Conservation (phyloP, 2,888 invertebrate species). For the Agrotis puta region DNA sequence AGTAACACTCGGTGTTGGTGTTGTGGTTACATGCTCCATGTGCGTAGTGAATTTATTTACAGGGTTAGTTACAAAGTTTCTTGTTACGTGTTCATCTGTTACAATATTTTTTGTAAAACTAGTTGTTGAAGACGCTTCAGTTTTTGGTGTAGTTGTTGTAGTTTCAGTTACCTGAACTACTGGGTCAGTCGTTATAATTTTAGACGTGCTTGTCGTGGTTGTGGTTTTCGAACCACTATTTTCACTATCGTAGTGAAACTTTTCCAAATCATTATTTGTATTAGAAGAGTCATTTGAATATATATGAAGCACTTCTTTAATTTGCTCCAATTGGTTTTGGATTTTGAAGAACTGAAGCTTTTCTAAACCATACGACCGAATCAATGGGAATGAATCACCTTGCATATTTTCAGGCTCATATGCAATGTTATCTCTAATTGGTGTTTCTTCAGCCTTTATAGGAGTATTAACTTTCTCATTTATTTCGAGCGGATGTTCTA, state of each 20-base stretch:
- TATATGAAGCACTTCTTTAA: conserved; percentile 84
- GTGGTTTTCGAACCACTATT: conserved; percentile 46
- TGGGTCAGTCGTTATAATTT: conserved; percentile 11
- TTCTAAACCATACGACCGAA: conserved; percentile 85
- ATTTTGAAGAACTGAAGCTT: conserved; percentile 84
- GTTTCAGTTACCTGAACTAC: conserved; percentile 57
- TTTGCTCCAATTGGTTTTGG: conserved; percentile 80
- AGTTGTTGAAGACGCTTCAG: conserved; percentile 16
- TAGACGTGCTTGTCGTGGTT: conserved; percentile 18
- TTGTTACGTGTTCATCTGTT: conserved; percentile 69
- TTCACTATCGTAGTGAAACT: conserved; percentile 81
- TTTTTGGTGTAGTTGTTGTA: conserved; percentile 39
- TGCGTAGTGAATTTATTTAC: conserved; percentile 73
- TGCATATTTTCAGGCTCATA: conserved; percentile 87
- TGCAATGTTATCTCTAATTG: conserved; percentile 70
- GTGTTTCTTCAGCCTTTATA: conserved; percentile 43
- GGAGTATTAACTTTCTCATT: conserved; percentile 56
- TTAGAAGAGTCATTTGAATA: conserved; percentile 80
- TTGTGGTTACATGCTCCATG: conserved; percentile 77
- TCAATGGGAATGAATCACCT: conserved; percentile 83
- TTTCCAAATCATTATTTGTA: conserved; percentile 74
- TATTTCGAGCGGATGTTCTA: conserved; percentile 72
- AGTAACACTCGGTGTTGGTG: conserved; percentile 72
- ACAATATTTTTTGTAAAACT: conserved; percentile 47
- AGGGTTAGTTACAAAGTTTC: conserved; percentile 66